phyloP scores from a whole-genome alignment of 2,113 vertebrate genomes.

The Choloepus hoffmanni region DNA sequence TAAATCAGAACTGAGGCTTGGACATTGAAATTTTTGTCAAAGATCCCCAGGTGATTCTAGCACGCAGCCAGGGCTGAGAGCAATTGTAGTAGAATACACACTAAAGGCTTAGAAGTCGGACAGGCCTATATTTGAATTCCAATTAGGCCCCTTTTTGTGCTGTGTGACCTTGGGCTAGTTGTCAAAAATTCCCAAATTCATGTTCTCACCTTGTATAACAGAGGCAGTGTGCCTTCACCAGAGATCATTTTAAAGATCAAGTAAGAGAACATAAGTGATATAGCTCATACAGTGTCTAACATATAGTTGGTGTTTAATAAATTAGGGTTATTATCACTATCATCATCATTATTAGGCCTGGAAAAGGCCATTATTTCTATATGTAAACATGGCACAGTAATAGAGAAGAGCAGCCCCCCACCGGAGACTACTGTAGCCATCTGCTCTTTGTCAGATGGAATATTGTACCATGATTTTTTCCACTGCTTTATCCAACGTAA shows the following conservation, averaged over 20 bases:
- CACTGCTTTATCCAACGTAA: constrained; percentile 39
- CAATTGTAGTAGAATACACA: neutral
- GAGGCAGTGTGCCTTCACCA: neutral
- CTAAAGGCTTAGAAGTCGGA: neutral
- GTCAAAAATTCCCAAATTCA: neutral
- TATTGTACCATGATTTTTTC: constrained; percentile 14
- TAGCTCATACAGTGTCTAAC: neutral
- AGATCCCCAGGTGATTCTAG: neutral
- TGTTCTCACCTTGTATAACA: neutral
- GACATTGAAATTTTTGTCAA: neutral
- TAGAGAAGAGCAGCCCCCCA: neutral
- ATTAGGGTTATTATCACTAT: constrained; percentile 39
- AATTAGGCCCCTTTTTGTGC: neutral
- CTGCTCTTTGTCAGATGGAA: constrained; percentile 57
- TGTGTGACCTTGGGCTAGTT: neutral
- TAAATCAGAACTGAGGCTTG: neutral
- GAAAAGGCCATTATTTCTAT: constrained; percentile 7
- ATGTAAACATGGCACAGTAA: constrained; percentile 33
- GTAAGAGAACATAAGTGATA: neutral
- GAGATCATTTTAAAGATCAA: constrained; percentile 3
- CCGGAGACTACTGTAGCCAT: neutral
- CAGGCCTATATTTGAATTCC: neutral
- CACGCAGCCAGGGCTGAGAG: neutral
- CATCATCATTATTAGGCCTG: constrained; percentile 47
- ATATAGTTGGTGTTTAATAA: constrained; percentile 46